Conservation (phyloP, 2,797 vertebrate genomes). For the Stomatorhinus walkeri region DNA sequence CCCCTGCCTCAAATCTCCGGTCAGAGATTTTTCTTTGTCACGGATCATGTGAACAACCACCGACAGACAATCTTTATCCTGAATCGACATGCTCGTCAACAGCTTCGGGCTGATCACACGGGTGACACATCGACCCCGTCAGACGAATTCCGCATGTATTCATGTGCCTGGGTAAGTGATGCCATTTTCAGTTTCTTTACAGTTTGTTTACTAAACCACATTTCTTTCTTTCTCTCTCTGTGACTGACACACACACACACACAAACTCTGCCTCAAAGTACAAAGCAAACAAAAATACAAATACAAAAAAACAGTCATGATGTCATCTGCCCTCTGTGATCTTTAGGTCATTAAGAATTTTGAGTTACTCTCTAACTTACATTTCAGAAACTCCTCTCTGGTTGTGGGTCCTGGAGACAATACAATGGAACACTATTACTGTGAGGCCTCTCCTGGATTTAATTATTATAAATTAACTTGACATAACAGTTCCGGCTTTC, state of each 20-base stretch:
- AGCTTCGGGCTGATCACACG: background rate
- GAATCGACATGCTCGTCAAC: background rate
- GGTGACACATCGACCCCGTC: background rate
- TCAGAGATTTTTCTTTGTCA: background rate
- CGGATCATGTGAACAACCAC: background rate
- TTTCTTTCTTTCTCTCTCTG: background rate
- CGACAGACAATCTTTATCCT: background rate
- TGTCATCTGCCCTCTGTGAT: background rate
- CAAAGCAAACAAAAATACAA: background rate
- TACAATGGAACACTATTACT: background rate
- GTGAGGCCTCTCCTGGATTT: background rate
- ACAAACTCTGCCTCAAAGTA: background rate
- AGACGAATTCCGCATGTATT: background rate
- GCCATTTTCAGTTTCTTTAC: background rate
- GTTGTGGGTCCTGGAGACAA: background rate
- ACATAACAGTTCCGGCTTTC: background rate
- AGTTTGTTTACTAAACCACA: background rate
- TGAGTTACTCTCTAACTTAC: background rate
- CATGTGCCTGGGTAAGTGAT: background rate
- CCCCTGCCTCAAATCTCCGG: background rate
- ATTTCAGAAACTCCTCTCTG: constrained; percentile 5
- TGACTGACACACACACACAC: background rate
- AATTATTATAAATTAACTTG: background rate
- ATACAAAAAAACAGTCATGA: background rate
- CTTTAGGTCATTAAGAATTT: background rate